Evolutionary conservation across 2,888 invertebrate genomes (phyloP).

Genomic region (Coelogynopora nodosa): DNA sequence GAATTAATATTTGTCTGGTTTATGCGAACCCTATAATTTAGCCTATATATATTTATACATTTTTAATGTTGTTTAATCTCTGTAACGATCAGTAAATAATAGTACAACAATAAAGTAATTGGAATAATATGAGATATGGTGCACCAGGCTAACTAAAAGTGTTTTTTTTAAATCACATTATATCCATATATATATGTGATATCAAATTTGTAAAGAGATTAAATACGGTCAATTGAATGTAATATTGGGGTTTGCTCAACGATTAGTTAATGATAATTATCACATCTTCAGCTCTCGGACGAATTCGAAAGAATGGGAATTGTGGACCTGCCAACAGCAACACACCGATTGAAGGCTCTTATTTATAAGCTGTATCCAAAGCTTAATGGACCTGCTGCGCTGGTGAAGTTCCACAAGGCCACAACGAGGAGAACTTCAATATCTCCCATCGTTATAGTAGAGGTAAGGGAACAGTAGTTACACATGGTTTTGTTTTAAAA

Average conservation of each 20-base stretch:
- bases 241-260: not conserved
- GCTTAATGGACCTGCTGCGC: not conserved
- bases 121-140: not conserved
- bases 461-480: not conserved
- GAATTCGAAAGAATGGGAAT: constrained; percentile 12
- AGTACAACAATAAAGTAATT: not conserved
- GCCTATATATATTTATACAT: not conserved
- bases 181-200: not conserved
- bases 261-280: not conserved
- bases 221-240: not conserved
- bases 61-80: not conserved
- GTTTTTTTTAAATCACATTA: no score
- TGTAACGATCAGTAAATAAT: not conserved
- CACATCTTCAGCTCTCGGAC: not conserved
- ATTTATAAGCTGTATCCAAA: not conserved
- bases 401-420: constrained; percentile 7
- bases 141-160: no score
- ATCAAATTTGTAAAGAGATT: not conserved
- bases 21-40: no score
- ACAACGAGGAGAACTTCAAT: not conserved
- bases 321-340: constrained; percentile 2
- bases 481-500: not conserved
- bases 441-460: not conserved
- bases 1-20: not conserved
- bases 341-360: not conserved